A percentile compares a stretch with the other conserved stretches of the same genome.
Evolutionary conservation across 2,888 invertebrate species (phyloP).

Genomic region (Netelia melanura): DNA sequence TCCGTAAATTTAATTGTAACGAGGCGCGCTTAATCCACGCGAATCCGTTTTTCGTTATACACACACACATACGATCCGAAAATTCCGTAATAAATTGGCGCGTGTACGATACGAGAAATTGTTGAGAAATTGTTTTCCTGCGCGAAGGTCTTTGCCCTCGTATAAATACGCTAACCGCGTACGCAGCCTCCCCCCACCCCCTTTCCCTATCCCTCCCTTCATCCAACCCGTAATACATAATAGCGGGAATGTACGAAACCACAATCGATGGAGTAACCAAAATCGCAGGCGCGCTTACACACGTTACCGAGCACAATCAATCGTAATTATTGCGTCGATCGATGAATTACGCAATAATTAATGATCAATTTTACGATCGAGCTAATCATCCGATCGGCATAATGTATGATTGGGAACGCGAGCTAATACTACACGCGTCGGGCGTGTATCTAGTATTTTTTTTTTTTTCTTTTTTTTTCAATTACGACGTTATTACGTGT

Average conservation of each 20-base stretch:
- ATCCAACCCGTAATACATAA: neutral
- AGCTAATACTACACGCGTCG: neutral
- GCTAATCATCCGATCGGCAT: constrained; percentile 31
- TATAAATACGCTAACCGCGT: constrained; percentile 19
- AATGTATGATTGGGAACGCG: constrained; percentile 3
- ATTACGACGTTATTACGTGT: neutral
- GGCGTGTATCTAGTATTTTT: neutral
- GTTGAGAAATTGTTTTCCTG: constrained; percentile 48
- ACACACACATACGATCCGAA: constrained; percentile 5
- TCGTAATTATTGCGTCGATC: constrained; percentile 46
- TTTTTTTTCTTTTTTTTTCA: neutral
- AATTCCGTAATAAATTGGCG: constrained; percentile 46
- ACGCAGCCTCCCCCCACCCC: neutral
- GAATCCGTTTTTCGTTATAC: constrained; percentile 49
- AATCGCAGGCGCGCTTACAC: neutral
- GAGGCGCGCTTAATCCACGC: constrained; percentile 74
- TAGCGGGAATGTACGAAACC: constrained; percentile 3
- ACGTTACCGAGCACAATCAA: constrained; percentile 22
- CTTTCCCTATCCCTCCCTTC: neutral
- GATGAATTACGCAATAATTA: constrained; percentile 34
- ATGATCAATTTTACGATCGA: constrained; percentile 1
- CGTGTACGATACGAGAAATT: neutral
- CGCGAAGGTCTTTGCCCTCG: constrained; percentile 33
- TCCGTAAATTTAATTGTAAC: constrained; percentile 82
- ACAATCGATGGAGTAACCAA: constrained; percentile 15